Conservation (phyloP, 2,797 vertebrate genomes). For the Parauchenoglanis punctatus region DNA sequence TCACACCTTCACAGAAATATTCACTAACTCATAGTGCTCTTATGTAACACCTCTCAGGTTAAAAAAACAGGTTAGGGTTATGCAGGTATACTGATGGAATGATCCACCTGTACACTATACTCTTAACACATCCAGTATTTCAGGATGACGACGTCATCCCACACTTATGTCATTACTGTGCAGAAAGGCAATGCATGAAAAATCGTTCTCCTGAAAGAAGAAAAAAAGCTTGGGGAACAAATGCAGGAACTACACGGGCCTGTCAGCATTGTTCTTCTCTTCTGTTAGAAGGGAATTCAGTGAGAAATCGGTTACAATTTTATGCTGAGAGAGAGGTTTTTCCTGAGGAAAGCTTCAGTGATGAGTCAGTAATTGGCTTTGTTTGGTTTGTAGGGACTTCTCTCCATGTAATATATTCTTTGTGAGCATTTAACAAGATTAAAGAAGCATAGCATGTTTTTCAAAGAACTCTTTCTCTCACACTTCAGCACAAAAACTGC, state of each 20-base stretch:
- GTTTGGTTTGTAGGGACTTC: conserved; percentile 69
- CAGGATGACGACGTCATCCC: background rate
- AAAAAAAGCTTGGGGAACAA: background rate
- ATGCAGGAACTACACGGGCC: background rate
- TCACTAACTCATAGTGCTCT: background rate
- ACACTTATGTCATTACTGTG: background rate
- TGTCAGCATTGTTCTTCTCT: background rate
- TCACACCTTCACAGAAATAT: background rate
- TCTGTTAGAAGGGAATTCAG: background rate
- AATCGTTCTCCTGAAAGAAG: background rate
- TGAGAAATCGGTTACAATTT: conserved; percentile 18
- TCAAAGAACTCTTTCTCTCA: background rate
- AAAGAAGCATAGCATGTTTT: conserved; percentile 33
- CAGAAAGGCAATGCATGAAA: background rate
- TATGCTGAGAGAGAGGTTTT: background rate
- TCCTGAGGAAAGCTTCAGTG: conserved; percentile 47
- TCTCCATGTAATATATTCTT: conserved; percentile 71
- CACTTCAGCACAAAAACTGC: background rate
- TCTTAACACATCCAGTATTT: background rate
- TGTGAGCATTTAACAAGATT: conserved; percentile 12
- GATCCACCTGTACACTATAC: background rate
- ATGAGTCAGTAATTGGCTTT: conserved; percentile 65
- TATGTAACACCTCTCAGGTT: conserved; percentile 1
- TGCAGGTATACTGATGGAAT: background rate
- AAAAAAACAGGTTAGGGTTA: background rate